A percentile compares a stretch with the other conserved stretches of the same genome.
Conservation (phyloP, 1,140 invertebrate genomes). For the Bacillus rossius region DNA sequence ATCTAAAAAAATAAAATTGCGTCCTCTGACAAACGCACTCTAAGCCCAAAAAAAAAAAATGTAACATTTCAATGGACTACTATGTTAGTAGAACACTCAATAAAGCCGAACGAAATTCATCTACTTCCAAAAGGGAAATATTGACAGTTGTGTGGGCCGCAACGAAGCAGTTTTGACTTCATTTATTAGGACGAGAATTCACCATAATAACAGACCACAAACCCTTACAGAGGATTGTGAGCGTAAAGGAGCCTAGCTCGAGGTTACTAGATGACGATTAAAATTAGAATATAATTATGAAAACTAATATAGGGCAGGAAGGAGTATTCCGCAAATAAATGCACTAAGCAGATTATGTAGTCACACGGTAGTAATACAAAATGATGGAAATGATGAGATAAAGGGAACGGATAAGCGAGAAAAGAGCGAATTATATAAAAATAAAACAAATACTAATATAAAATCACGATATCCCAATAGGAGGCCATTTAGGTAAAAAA, state of each 20-base stretch:
- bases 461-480: background rate
- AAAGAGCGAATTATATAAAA: no score
- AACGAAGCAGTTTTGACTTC: conserved; percentile 32
- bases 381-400: background rate
- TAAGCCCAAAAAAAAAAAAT: no score
- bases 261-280: conserved; percentile 34
- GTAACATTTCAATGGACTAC: no score
- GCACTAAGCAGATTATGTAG: conserved; percentile 1
- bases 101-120: conserved; percentile 20
- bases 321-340: background rate
- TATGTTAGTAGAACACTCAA: conserved; percentile 23
- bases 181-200: conserved; percentile 33
- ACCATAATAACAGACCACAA: conserved; percentile 38
- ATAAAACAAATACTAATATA: background rate
- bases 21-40: no score
- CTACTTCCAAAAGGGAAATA: conserved; percentile 27
- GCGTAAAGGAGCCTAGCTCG: conserved; percentile 28
- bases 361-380: background rate
- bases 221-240: conserved; percentile 33
- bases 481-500: background rate
- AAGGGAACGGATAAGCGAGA: no score
- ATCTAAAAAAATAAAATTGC: no score
- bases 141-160: conserved; percentile 23
- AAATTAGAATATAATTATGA: conserved; percentile 31
- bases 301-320: conserved; percentile 25